These are phyloP conservation scores for Sebastes steindachneri DNA, from an alignment of 2,797 vertebrate genomes.

Conservation along the genomic window DNA sequence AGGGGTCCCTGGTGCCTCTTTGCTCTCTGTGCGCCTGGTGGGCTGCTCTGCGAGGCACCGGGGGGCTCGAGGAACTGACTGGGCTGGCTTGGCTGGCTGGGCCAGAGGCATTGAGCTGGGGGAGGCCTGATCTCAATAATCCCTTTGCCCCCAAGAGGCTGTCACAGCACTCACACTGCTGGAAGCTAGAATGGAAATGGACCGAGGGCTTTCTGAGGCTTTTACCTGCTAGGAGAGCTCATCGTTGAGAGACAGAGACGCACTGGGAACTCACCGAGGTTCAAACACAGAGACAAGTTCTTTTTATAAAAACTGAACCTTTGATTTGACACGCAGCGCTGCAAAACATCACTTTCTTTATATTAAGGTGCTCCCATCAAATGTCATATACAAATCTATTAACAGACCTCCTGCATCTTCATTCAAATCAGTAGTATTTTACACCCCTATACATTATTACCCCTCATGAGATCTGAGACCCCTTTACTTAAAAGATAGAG, in stretches of 20 bases:
- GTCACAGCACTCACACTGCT: constrained; percentile 80
- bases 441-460: constrained; percentile 17
- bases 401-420: constrained; percentile 26
- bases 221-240: constrained; percentile 77
- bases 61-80: constrained; percentile 74
- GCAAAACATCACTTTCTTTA: constrained; percentile 17
- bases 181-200: constrained; percentile 80
- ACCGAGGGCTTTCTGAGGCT: constrained; percentile 76
- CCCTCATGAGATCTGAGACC: constrained; percentile 48
- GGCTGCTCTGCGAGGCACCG: constrained; percentile 77
- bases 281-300: constrained; percentile 66
- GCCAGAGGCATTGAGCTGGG: constrained; percentile 83
- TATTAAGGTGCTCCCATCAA: not conserved
- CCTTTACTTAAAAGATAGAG: constrained; percentile 56
- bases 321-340: constrained; percentile 42
- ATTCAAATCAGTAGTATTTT: constrained; percentile 41
- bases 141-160: constrained; percentile 80
- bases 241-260: constrained; percentile 72
- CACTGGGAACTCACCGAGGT: constrained; percentile 56
- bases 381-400: constrained; percentile 9
- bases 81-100: constrained; percentile 76
- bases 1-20: constrained; percentile 86
- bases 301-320: constrained; percentile 53
- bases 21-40: constrained; percentile 86
- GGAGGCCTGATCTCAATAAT: constrained; percentile 84